Conservation (phyloP, 2,797 vertebrate genomes). For the Pampus argenteus region DNA sequence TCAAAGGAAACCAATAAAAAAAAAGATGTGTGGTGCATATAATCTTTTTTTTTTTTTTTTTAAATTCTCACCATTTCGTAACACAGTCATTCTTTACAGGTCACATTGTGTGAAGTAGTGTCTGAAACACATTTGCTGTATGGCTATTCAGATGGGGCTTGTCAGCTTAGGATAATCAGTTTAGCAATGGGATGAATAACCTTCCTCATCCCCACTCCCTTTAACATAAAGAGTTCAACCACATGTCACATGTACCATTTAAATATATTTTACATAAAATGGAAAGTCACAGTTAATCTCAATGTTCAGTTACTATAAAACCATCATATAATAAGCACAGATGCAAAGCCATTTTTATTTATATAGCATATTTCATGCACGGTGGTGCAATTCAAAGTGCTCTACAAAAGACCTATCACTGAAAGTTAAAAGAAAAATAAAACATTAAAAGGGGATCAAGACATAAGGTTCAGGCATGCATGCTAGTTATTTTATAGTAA, state of each 20-base stretch:
- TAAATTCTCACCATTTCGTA: neutral
- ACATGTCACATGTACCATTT: conserved; percentile 12
- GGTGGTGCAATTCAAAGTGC: neutral
- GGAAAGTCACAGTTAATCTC: conserved; percentile 1
- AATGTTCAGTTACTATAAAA: neutral
- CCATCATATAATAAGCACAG: neutral
- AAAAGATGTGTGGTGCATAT: conserved; percentile 2
- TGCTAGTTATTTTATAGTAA: too few species aligned
- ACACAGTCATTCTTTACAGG: neutral
- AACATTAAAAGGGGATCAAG: neutral
- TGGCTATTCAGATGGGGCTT: neutral
- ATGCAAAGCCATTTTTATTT: neutral
- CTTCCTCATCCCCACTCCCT: neutral
- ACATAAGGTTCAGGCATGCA: neutral
- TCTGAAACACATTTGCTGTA: conserved; percentile 1
- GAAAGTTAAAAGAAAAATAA: neutral
- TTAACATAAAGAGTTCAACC: conserved; percentile 21
- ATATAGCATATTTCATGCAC: neutral
- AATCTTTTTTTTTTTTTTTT: too few species aligned
- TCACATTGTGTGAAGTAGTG: neutral
- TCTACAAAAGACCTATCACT: neutral
- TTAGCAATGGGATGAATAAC: conserved; percentile 10
- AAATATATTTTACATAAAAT: conserved; percentile 1
- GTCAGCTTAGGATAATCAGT: conserved; percentile 25
- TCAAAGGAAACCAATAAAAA: conserved; percentile 29